Base-by-base conservation (phyloP, 92 coral and sea anemone species). In the Actinernus sp. region DNA sequence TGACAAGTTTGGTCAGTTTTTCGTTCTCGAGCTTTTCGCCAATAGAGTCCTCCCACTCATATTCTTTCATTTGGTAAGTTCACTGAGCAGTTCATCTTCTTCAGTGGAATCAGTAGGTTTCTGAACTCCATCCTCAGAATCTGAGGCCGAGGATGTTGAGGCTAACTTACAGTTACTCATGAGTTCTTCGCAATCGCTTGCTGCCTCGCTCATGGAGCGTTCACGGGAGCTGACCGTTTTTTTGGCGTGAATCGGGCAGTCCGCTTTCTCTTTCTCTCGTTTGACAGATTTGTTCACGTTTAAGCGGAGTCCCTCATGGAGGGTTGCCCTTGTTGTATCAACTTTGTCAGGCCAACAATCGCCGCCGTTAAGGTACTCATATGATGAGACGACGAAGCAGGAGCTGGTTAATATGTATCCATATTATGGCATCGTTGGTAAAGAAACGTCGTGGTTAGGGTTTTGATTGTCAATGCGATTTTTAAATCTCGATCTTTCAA, bases 181-280 rank as follows among this genome's bases (percentile, higher is more conserved):
- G 30, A 58, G 31, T 19, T 19, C 65, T 37, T 58, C 65, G 14
- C 63, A 57, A 24, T 57, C 63, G 17, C 20, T 24, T 23, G 63
- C 29, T 22, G 29, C 45, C 43, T 32, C 36, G 46, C 63, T 57
- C 63, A 57, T 31, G 63, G 45, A 57, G 63, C 46, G 27, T 4
- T 11, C 30, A 36, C 26, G 14, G 28, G 40, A 14, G 14, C 41
- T 14, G 41, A 7, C 21, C 28, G 63, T 20, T 44, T 57, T 57
- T 57, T 57, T 58, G 65, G 65, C 49, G 65, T 45, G 49, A 58
- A 0, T 34, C 65, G 65, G 49, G 65, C 65, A 17, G 2, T 55
- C 39, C 36, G 37, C 29, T 14, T 36, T 36, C 14, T 36, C 41
- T 7, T 14, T 14, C 7, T 7, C 14, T 14, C 41, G 41, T 14